These are phyloP conservation scores for Gnatocerus cornutus DNA, from an alignment of 2,888 invertebrate genomes.

Conservation along the genomic window DNA sequence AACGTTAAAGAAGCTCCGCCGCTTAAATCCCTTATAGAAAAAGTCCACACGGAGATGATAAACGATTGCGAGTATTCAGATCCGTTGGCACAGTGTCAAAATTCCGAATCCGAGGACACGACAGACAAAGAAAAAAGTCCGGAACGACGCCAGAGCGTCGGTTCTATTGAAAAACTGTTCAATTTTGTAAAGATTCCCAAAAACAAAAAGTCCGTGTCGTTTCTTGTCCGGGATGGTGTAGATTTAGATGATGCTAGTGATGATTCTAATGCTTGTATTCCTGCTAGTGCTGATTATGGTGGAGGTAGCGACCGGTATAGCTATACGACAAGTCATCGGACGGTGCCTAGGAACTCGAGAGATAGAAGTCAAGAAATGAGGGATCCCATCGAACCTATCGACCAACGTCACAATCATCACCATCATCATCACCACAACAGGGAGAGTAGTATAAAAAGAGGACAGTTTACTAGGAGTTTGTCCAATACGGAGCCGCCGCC, in stretches of 20 bases:
- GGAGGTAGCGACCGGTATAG: conserved; percentile 63
- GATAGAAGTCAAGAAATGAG: conserved; percentile 62
- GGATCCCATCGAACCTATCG: conserved; percentile 63
- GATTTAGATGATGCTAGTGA: conserved; percentile 21
- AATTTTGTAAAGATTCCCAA: conserved; percentile 36
- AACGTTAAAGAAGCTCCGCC: not conserved
- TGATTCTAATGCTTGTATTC: conserved; percentile 54
- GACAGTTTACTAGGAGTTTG: conserved; percentile 84
- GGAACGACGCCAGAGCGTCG: conserved; percentile 5
- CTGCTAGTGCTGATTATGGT: conserved; percentile 63
- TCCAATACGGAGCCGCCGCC: conserved; percentile 87
- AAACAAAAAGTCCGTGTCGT: conserved; percentile 38
- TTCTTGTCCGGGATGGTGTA: conserved; percentile 10
- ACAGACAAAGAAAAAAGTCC: conserved; percentile 14
- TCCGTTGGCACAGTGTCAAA: conserved; percentile 46
- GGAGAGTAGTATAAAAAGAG: conserved; percentile 75
- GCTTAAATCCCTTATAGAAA: conserved; percentile 63
- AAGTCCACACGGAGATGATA: conserved; percentile 59
- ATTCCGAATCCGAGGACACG: conserved; percentile 27
- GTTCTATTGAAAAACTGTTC: conserved; percentile 36
- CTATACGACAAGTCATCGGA: conserved; percentile 58
- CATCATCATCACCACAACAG: conserved; percentile 70
- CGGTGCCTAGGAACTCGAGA: conserved; percentile 55
- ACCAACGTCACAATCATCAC: conserved; percentile 58
- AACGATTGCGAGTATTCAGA: conserved; percentile 50